Evolutionary conservation across 2,797 vertebrate species (phyloP).

Genomic region (Taeniopygia guttata): DNA sequence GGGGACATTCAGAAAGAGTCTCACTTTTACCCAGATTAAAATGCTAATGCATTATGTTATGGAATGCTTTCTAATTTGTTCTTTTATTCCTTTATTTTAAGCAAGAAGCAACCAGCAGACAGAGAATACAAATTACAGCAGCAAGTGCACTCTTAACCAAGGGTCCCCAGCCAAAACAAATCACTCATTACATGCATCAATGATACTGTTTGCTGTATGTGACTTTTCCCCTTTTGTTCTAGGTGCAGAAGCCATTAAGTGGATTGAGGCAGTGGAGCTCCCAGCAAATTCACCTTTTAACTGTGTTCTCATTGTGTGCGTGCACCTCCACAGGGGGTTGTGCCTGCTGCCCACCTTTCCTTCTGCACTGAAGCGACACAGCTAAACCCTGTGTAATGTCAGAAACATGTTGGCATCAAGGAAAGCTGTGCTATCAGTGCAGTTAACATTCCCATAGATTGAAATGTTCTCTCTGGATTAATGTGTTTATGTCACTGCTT

Average conservation of each 20-base stretch:
- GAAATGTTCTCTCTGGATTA: neutral
- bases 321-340: neutral
- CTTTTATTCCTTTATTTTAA: conserved; percentile 36
- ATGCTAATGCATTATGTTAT: neutral
- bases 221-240: conserved; percentile 54
- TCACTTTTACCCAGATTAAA: neutral
- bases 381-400: neutral
- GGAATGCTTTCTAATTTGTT: neutral
- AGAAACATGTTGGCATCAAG: neutral
- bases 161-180: conserved; percentile 39
- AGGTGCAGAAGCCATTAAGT: conserved; percentile 36
- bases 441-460: neutral
- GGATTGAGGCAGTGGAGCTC: conserved; percentile 5
- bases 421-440: neutral
- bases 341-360: neutral
- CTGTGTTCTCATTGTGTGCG: neutral
- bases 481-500: neutral
- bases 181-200: conserved; percentile 57
- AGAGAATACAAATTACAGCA: conserved; percentile 40
- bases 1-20: neutral
- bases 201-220: conserved; percentile 15
- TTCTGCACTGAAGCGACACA: neutral
- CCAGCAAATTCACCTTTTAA: conserved; percentile 9
- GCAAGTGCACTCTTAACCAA: conserved; percentile 25
- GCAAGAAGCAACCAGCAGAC: neutral